Evolutionary conservation across 2,888 invertebrate species (phyloP).

Genomic region (Chloroclysta siterata): DNA sequence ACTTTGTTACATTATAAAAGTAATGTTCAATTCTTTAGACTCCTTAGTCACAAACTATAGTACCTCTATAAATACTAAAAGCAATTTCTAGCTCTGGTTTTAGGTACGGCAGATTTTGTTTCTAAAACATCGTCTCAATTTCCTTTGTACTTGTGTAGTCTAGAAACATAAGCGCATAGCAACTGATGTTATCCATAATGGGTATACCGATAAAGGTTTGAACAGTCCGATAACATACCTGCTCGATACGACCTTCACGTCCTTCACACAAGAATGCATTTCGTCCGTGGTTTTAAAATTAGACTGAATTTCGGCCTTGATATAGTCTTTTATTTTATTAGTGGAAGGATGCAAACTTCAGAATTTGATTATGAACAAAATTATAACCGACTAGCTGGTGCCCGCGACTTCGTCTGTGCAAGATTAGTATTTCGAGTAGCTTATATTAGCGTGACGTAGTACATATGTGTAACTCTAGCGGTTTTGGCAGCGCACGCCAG

Average conservation of each 20-base stretch:
- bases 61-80: not conserved
- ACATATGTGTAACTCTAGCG: no score
- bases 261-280: conserved; percentile 47
- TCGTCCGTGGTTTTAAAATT: conserved; percentile 15
- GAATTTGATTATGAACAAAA: conserved; percentile 8
- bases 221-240: conserved; percentile 53
- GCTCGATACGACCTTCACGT: conserved; percentile 51
- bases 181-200: conserved; percentile 44
- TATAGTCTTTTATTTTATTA: not conserved
- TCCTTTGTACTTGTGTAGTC: not conserved
- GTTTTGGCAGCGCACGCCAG: no score
- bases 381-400: not conserved
- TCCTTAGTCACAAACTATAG: conserved; percentile 5
- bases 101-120: not conserved
- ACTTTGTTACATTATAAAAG: conserved; percentile 26
- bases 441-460: no score
- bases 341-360: conserved; percentile 1
- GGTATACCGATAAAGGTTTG: conserved; percentile 42
- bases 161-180: conserved; percentile 31
- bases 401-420: no score
- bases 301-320: conserved; percentile 9
- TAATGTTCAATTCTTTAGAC: conserved; percentile 16
- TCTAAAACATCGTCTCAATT: not conserved
- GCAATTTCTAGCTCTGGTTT: not conserved
- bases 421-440: no score